phyloP scores from a whole-genome alignment of 2,797 vertebrate species.

The Amazonetta brasiliensis region DNA sequence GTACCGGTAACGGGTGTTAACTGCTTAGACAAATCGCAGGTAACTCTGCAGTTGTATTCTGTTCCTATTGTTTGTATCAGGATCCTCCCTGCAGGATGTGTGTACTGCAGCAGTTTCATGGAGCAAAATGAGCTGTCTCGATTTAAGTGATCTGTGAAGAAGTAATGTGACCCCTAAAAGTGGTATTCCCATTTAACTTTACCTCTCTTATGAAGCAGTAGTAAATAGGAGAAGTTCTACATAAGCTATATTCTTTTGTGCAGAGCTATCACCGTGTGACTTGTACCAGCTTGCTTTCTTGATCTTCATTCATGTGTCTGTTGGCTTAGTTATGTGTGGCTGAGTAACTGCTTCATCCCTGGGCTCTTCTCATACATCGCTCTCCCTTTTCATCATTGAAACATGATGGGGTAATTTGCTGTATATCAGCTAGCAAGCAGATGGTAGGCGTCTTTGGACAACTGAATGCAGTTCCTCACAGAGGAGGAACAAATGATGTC shows the following conservation, averaged over 20 bases:
- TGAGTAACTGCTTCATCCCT: not conserved
- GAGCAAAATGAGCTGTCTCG: not conserved
- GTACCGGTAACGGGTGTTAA: not conserved
- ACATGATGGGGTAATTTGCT: not conserved
- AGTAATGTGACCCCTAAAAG: not conserved
- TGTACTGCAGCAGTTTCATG: not conserved
- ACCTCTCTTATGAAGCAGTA: not conserved
- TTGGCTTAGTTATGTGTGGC: not conserved
- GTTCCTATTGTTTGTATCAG: not conserved
- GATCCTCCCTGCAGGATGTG: not conserved
- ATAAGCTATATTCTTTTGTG: not conserved
- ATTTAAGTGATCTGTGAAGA: not conserved
- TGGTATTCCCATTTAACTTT: not conserved
- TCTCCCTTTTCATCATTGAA: not conserved
- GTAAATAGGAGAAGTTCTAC: not conserved
- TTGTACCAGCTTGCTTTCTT: not conserved
- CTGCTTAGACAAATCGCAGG: not conserved
- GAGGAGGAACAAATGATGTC: not conserved
- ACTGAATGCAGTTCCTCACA: not conserved
- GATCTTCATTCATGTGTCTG: not conserved
- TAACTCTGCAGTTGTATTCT: not conserved
- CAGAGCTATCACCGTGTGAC: not conserved
- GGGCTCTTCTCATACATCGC: not conserved
- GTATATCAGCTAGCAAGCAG: not conserved
- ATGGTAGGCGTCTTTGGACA: not conserved